Evolutionary conservation across 2,888 invertebrate species (phyloP).

Genomic region (Tricholauxania praeusta): DNA sequence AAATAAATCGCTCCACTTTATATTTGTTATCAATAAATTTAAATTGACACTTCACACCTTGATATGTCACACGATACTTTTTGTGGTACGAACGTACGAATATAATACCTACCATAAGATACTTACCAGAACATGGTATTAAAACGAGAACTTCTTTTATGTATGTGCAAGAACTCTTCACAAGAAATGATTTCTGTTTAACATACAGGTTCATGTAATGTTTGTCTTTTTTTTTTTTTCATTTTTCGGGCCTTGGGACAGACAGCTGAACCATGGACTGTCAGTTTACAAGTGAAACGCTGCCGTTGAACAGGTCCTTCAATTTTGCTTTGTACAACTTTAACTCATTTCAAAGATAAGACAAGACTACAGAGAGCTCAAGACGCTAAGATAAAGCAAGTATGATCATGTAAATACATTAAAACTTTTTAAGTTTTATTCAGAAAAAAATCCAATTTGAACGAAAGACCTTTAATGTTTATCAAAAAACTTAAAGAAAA

Average conservation of each 20-base stretch:
- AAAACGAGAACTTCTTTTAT: constrained; percentile 36
- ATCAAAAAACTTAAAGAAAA: constrained; percentile 40
- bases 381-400: constrained; percentile 48
- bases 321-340: constrained; percentile 24
- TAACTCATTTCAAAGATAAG: constrained; percentile 37
- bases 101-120: not conserved
- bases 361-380: constrained; percentile 32
- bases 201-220: constrained; percentile 68
- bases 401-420: constrained; percentile 62
- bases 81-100: not conserved
- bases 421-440: constrained; percentile 25
- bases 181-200: constrained; percentile 59
- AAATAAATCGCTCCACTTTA: constrained; percentile 52
- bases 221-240: constrained; percentile 27
- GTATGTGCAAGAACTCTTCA: not conserved
- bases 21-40: constrained; percentile 65
- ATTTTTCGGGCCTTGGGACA: constrained; percentile 45
- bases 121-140: constrained; percentile 14
- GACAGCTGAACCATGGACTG: constrained; percentile 3
- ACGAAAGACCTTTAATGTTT: constrained; percentile 39
- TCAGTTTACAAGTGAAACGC: not conserved
- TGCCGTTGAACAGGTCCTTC: constrained; percentile 40
- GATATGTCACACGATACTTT: constrained; percentile 66
- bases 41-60: constrained; percentile 67
- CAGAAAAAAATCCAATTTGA: not conserved